Evolutionary conservation across 2,797 vertebrate species (phyloP), one percentile per base, ranked within the genome.

Genomic region (Rhabdomys pumilio): DNA sequence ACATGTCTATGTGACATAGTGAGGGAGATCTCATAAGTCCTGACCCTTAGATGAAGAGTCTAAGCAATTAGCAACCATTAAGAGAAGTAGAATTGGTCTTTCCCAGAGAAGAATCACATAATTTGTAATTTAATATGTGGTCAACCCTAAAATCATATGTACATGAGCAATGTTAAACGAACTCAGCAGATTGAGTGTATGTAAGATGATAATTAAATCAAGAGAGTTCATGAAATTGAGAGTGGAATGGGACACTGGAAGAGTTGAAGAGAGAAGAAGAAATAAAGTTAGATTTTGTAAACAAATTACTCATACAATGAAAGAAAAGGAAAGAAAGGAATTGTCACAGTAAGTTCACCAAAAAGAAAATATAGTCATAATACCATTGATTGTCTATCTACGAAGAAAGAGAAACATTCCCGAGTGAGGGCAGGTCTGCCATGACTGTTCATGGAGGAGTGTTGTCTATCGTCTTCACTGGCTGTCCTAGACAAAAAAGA

Each of bases 401-500:
- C 24, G 50, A 11, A 50, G 57, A 79, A 41, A 41, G 57, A 3
- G 26, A 67, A 26, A 19, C 4, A 20, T 6, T 6, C 63, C 13
- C 31, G 41, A 6, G 41, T n/a, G 13, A 31, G 0, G 4, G 3
- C 3, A 8, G 19, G 3, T 26, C 3, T 17, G 1, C 6, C 15
- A 10, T 22, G 31, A 13, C 14, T 17, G 14, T 14, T 50, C 15
- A 1, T 1, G 57, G 26, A 47, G n/a, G 7, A 22, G 20, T 24
- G 12, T 6, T 19, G 13, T 4, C 29, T 4, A 34, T 41, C 0
- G 38, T 50, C 19, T 17, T 41, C 11, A 47, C 26, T 17, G 0
- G 15, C 34, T 57, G 24, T 53, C 53, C 53, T 55, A 12, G 34
- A 26, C 17, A 38, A 38, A 38, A n/a, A 19, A 50, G 31, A 31